These are phyloP conservation scores for Leptinotarsa lineolata DNA, from an alignment of 1,140 invertebrate genomes.

Conservation along the genomic window DNA sequence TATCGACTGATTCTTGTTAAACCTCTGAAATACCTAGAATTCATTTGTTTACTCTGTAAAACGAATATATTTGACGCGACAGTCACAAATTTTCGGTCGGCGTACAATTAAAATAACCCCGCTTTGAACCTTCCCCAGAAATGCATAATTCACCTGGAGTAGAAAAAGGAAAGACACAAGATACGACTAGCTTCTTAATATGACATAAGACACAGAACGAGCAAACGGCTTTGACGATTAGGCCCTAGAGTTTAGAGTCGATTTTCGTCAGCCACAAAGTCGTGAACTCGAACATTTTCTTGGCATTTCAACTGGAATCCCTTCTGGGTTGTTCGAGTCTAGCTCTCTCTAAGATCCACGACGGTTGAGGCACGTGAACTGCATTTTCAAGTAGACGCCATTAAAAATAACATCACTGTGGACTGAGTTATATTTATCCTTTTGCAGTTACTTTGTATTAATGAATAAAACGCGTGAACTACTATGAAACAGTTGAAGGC, in stretches of 20 bases:
- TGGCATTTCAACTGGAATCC: background rate
- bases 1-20: no score
- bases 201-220: background rate
- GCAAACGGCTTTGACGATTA: background rate
- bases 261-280: slow-evolving; percentile 37
- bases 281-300: background rate
- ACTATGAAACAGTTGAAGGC: background rate
- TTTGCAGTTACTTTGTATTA: slow-evolving; percentile 1
- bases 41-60: no score
- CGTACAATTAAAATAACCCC: no score
- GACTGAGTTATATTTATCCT: slow-evolving; percentile 19
- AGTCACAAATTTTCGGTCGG: no score
- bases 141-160: background rate
- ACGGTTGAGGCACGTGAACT: slow-evolving; percentile 26
- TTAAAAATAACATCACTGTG: slow-evolving; percentile 29
- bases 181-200: background rate
- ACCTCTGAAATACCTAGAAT: no score
- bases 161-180: background rate
- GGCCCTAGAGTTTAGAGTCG: background rate
- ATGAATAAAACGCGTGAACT: slow-evolving; percentile 5
- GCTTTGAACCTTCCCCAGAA: no score
- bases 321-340: background rate
- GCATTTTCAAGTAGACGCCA: slow-evolving; percentile 27
- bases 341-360: slow-evolving; percentile 11
- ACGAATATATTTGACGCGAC: no score